These are phyloP conservation scores for Mus spretus DNA, from an alignment of 2,797 vertebrate species.

Conservation along the genomic window DNA sequence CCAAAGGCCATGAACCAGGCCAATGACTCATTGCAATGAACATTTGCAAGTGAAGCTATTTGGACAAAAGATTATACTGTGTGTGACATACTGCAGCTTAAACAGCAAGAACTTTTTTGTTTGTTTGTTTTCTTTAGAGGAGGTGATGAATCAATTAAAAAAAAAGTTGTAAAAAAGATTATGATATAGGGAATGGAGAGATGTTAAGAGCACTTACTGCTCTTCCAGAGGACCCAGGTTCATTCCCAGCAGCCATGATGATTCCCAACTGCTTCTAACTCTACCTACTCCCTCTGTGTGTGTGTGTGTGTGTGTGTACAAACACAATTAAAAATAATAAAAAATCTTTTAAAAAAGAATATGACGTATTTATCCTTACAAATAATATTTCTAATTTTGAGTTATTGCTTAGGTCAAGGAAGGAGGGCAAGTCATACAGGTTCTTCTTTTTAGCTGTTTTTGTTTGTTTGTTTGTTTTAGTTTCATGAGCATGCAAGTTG, in stretches of 20 bases:
- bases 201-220: not conserved
- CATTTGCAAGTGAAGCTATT: not conserved
- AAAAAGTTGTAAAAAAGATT: not conserved
- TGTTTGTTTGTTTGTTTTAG: too few species aligned
- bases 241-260: not conserved
- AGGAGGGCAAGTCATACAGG: not conserved
- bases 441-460: not conserved
- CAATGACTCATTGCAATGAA: not conserved
- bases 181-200: not conserved
- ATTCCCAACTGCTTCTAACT: not conserved
- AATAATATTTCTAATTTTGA: slow-evolving; percentile 46
- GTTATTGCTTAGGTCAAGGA: slow-evolving; percentile 13
- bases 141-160: not conserved
- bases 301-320: not conserved
- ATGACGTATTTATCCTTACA: slow-evolving; percentile 31
- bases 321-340: not conserved
- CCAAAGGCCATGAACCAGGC: not conserved
- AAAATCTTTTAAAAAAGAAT: slow-evolving; percentile 14
- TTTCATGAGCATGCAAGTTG: not conserved
- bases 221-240: not conserved
- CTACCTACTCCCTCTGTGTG: not conserved
- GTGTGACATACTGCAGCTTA: not conserved
- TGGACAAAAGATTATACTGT: not conserved
- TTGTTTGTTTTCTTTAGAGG: not conserved
- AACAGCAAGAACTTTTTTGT: not conserved